Evolutionary conservation across 1,140 invertebrate species (phyloP), one percentile per base, ranked within the genome.

Genomic region (Drosophila lacteicornis): DNA sequence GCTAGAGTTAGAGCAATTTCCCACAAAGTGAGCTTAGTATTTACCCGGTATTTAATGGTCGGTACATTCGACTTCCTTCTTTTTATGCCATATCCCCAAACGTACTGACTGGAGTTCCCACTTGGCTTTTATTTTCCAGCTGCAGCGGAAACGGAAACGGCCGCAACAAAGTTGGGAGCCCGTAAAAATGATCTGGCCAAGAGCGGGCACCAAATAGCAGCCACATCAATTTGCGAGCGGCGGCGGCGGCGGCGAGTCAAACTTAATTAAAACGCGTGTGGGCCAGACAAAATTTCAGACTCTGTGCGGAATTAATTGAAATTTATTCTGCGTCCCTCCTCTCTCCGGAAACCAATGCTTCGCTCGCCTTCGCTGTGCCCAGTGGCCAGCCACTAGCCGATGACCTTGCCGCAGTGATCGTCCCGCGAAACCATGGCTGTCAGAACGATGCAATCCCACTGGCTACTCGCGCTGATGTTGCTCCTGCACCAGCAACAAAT

Each of bases 201-300:
- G 30, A 40, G 59, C 27, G 42, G 53, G 57, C 42, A 33, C 45
- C 63, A 73, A 70, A 80, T 88, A 86, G 83, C 60, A 66, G 60
- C 53, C 67, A 87, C 76, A 87, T 80, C 80, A 88, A 88, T 84
- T 88, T 58, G 53, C 19, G 33, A 56, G 53, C 53, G 27, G 27
- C 50, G 11, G 33, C 27, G 56, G 59, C 58, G 51, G 51, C 45
- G 66, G 46, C 60, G 46, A 55, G 45, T 42, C 67, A 68, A 80
- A 88, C 84, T 84, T 87, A 87, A 87, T 87, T 87, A 87, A 87
- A 88, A 80, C 65, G 50, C 73, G 65, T 68, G 40, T 66, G 69
- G 69, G 47, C 27, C 75, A 65, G 53, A 65, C 66, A 65, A 74
- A 67, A 63, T 74, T 80, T 73, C 67, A 47, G 58, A 22, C 40